Evolutionary conservation across 2,888 invertebrate genomes (phyloP).

Genomic region (Cartodere bifasciata): DNA sequence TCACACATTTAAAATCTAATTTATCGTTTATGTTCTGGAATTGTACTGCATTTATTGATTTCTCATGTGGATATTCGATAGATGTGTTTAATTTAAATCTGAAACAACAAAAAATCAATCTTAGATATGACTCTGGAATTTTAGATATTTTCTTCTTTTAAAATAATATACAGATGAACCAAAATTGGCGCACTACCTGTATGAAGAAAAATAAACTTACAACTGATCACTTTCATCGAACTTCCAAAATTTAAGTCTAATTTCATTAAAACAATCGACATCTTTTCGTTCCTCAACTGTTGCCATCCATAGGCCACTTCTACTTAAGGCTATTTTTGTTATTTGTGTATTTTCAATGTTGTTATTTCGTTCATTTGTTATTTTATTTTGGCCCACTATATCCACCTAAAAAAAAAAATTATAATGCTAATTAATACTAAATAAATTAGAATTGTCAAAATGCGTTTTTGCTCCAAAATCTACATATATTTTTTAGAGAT

Average conservation of each 20-base stretch:
- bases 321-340: slow-evolving; percentile 50
- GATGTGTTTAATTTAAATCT: slow-evolving; percentile 59
- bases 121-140: neutral
- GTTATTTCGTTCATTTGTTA: slow-evolving; percentile 47
- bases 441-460: too few species aligned
- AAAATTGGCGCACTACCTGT: slow-evolving; percentile 4
- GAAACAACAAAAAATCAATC: slow-evolving; percentile 16
- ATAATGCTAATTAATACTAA: too few species aligned
- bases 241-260: slow-evolving; percentile 65
- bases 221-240: slow-evolving; percentile 45
- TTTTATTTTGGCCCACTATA: slow-evolving; percentile 55
- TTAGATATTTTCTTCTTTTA: too few species aligned
- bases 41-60: slow-evolving; percentile 42
- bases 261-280: slow-evolving; percentile 39
- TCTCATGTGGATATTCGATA: slow-evolving; percentile 59
- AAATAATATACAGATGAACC: too few species aligned
- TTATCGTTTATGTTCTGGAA: slow-evolving; percentile 42
- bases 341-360: slow-evolving; percentile 53
- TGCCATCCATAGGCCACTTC: slow-evolving; percentile 58
- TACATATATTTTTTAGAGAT: too few species aligned
- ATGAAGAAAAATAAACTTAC: slow-evolving; percentile 31
- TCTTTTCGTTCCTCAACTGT: slow-evolving; percentile 54
- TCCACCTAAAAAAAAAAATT: slow-evolving; percentile 45
- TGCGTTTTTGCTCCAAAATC: too few species aligned
- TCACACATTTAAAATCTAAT: slow-evolving; percentile 43